A percentile compares a stretch with the other conserved stretches of the same genome.
Conservation (phyloP, 2,797 vertebrate genomes). For the Eidolon dupreanum region DNA sequence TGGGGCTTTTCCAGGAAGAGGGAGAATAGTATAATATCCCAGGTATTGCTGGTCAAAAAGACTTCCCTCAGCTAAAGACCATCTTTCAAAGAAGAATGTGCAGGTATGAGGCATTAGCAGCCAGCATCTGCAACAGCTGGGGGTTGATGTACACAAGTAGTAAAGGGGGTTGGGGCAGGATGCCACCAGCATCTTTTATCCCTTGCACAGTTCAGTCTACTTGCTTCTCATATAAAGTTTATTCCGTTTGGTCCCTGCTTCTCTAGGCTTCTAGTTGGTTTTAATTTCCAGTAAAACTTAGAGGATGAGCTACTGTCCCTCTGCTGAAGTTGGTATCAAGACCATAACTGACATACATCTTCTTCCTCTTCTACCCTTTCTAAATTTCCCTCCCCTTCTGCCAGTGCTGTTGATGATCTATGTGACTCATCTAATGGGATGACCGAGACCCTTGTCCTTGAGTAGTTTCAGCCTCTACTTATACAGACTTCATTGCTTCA, state of each 20-base stretch:
- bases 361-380: not conserved
- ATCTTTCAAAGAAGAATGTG: not conserved
- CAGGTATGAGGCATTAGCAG: not conserved
- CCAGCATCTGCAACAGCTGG: not conserved
- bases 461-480: not conserved
- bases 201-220: not conserved
- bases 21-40: not conserved
- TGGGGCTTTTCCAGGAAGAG: not conserved
- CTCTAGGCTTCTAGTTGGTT: not conserved
- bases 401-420: not conserved
- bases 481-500: not conserved
- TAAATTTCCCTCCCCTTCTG: not conserved
- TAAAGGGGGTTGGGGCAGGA: not conserved
- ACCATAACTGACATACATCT: not conserved
- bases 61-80: not conserved
- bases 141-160: not conserved
- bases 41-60: not conserved
- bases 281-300: not conserved
- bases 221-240: not conserved
- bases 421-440: not conserved
- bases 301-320: not conserved
- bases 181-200: not conserved
- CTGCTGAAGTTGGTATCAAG: not conserved
- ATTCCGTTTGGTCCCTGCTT: not conserved
- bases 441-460: not conserved